Base-by-base conservation (phyloP, 64 coral and sea anemone genomes). In the Anthopleura sola region DNA sequence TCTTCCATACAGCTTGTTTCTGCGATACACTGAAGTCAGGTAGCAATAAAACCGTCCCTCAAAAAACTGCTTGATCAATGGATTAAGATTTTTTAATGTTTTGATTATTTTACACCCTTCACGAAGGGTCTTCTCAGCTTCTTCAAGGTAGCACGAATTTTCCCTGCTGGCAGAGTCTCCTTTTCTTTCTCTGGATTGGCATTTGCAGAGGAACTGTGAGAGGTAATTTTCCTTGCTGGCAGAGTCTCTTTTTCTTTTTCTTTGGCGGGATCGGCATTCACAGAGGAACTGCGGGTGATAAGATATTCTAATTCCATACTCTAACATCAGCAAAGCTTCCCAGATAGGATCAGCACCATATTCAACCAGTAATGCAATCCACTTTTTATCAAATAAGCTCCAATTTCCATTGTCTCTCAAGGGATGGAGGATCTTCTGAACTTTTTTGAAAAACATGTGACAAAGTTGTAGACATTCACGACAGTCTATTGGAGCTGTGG, bases 351-450 rank as follows among this genome's bases (percentile, higher is more conserved):
- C 36, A 48, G 18, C 0, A 14, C 44, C 76, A 14, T 79, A 38
- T 18, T 20, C 21, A 11, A 13, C 20, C 6, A 23, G 5, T 3
- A 79, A 47, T 26, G 47, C 76, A 26, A 48, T 24, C 44, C 11
- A 38, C 34, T 79, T 79, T 5, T 48, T 13, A 14, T 79, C 19
- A 46, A 79, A 79, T 29, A 23, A 18, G 44, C 8, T 48, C 76
- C 76, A 79, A 2, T 24, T 48, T 44, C 76, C 76, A 37, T 79
- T 44, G 24, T 79, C 76, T 48, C 76, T 79, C 76, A 79, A 79
- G 6, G 76, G 39, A 24, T 79, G 76, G 1, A 79, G 19, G 13
- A 79, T 26, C 21, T 2, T n/a, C 16, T 33, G 31, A 79, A 79
- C 76, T 11, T 44, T 15, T 44, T 79, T 17, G 4, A 48, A 79